Base-by-base conservation (phyloP, 2,113 vertebrate species). In the Beaufortia kweichowensis region DNA sequence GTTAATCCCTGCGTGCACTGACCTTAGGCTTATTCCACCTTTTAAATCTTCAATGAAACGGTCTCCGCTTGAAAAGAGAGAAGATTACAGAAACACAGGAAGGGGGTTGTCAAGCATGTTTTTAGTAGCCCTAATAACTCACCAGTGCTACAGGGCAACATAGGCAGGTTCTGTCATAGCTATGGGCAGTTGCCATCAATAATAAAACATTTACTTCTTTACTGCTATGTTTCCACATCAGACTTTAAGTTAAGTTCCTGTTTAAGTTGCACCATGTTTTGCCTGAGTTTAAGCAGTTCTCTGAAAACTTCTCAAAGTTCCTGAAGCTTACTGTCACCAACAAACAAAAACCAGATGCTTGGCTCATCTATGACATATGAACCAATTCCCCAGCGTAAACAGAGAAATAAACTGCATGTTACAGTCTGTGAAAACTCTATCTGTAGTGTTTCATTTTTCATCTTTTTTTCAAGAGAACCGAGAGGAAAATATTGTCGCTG, bases 31-130 rank as follows among this genome's bases (percentile, higher is more conserved):
- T 87, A 87, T 75, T 46, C 43, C 43, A 80, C 79, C 69, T 82
- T 88, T 86, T 82, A 89, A 69, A 46, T 76, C 7, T 24, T 81
- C n/a, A n/a, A 85, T 82, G 55, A 82, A 79, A 79, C 79, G 77
- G 81, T 80, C 82, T 89, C 87, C 35, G 72, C 72, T 35, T 29
- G 28, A 59, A 46, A 56, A 55, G 59, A 55, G 60, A 31, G 21
- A 41, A 74, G 67, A 46, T 72, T 81, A 21, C 46, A n/a, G 10
- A 64, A 72, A 55, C 69, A 72, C 48, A 71, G 64, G 29, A 74
- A 62, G 43, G 28, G 55, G 21, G 9, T 67, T 61, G 29, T 68
- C 53, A 59, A 46, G 33, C 24, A 29, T 77, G 26, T 0, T 17
- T 65, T 26, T 21, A 2, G 48, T 53, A 53, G 48, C 48, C 19